These are phyloP conservation scores for Philypnodon macrostomus DNA, from an alignment of 2,797 vertebrate genomes.

Conservation along the genomic window DNA sequence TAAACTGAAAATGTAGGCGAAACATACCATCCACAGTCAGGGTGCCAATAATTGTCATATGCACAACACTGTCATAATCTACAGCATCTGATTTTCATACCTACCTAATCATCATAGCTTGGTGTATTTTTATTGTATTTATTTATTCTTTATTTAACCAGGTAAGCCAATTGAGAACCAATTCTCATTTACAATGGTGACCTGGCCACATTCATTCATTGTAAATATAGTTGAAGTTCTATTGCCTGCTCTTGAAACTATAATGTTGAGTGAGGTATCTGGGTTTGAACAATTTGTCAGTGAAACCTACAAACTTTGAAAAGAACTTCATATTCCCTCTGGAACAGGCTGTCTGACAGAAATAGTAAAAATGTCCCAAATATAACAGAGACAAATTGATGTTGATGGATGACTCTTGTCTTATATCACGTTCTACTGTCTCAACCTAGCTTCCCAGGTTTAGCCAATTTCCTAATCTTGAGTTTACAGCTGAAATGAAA, in stretches of 20 bases:
- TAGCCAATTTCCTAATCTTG: neutral
- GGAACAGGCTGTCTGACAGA: slow-evolving; percentile 7
- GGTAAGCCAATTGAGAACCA: no score
- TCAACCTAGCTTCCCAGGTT: neutral
- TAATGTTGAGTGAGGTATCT: neutral
- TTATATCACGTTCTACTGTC: neutral
- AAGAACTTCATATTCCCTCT: slow-evolving; percentile 7
- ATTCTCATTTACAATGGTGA: no score
- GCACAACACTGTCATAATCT: neutral
- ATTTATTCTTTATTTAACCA: no score
- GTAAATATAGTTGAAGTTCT: no score
- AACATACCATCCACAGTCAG: no score
- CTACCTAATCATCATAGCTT: no score
- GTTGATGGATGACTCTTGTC: slow-evolving; percentile 1
- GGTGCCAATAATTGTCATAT: neutral
- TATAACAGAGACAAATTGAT: slow-evolving; percentile 6
- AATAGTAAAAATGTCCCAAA: slow-evolving; percentile 11
- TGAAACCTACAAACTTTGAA: neutral
- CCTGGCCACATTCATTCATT: no score
- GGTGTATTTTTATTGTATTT: no score
- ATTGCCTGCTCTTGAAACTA: no score
- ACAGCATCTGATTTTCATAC: no score
- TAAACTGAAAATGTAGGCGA: no score
- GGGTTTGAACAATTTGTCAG: slow-evolving; percentile 2
- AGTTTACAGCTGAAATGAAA: no score